Base-by-base conservation (phyloP, 1,140 invertebrate species). In the Spodoptera litura region DNA sequence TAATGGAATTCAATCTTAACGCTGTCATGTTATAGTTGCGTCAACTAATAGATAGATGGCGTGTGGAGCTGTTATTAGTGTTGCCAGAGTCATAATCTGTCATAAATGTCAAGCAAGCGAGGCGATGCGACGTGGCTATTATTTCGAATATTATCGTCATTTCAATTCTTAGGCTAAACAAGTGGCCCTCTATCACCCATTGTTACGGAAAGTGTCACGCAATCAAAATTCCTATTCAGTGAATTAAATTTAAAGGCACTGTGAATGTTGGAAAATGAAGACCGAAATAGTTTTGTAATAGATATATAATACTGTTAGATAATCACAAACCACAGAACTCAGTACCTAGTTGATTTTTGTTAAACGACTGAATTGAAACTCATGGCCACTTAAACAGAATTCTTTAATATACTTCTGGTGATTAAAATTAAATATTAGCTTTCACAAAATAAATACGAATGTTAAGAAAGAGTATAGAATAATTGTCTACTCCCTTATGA, bases 1-100 rank as follows among this genome's bases (percentile, higher is more conserved):
- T 91, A 91, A 93, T 91, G 87, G 81, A 89, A 93, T 90, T 87
- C 85, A 92, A 90, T 90, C 86, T 83, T 88, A 86, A 84, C 83
- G 81, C 79, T 87, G 83, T 89, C 83, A 87, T 86, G 80, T 87
- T 85, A 86, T 85, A 84, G 85, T 92, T 91, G 85, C 85, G 85
- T 87, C 86, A 87, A 81, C 81, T 94, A 94, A 94, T 94, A 93
- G 88, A 89, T 89, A 91, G 89, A 92, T 94, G 88, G 90, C 92
- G 91, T 94, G 92, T 79, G 82, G 74, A 78, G 70, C 76, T 82
- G 91, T 91, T 92, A 93, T 93, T 93, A 94, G 87, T 90, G 86
- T 88, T 87, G 84, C 86, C 81, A 86, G 85, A 88, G 82, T 89
- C 82, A 87, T 91, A 94, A 93, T 93, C 89, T 91, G 92, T 93